These are phyloP conservation scores for Nemoura dubitans DNA, from an alignment of 2,888 invertebrate species.

Conservation along the genomic window DNA sequence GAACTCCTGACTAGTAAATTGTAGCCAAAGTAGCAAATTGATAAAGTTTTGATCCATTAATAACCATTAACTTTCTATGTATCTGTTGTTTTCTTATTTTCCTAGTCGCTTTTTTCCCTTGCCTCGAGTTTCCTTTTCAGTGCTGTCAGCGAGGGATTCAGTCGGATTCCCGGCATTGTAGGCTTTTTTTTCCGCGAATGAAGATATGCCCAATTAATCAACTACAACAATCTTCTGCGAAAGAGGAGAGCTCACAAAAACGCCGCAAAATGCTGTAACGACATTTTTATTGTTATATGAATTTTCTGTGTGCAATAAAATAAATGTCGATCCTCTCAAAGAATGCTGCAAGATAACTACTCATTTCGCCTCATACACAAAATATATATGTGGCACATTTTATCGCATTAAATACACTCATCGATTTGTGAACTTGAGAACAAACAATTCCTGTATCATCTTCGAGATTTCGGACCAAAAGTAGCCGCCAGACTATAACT, in stretches of 20 bases:
- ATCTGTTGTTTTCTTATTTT: not conserved
- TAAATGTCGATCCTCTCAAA: not conserved
- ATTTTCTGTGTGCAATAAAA: not conserved
- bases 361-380: not conserved
- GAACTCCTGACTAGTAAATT: not conserved
- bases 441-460: not conserved
- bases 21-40: not conserved
- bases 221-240: not conserved
- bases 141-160: not conserved
- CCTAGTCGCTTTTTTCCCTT: not conserved
- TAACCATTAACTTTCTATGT: not conserved
- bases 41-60: conserved; percentile 1
- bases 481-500: not conserved
- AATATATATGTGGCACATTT: not conserved
- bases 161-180: not conserved
- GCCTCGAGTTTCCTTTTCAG: not conserved
- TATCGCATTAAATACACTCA: not conserved
- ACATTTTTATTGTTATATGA: conserved; percentile 1
- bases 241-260: not conserved
- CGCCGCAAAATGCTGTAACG: not conserved
- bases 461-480: not conserved
- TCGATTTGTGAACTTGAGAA: not conserved
- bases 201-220: conserved; percentile 7
- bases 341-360: not conserved
- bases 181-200: not conserved